phyloP scores from a whole-genome alignment of 1,140 invertebrate species.

The Nixonia krombeini region DNA sequence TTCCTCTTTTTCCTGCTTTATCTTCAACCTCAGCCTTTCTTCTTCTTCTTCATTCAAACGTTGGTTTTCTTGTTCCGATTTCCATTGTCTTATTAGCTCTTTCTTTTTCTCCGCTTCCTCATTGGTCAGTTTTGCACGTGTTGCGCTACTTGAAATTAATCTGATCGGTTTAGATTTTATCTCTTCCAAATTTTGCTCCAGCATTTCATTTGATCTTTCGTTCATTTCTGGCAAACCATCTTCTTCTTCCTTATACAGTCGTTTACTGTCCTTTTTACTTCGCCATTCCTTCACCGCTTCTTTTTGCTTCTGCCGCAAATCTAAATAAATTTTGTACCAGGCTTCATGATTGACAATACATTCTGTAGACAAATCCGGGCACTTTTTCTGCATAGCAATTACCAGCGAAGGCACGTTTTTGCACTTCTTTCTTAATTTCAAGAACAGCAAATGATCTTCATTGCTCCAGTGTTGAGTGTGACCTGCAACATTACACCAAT shows the following conservation, averaged over 20 bases:
- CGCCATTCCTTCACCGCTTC: conserved; percentile 57
- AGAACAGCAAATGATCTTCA: conserved; percentile 62
- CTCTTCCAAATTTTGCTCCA: too few relatives aligned
- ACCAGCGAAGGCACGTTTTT: conserved; percentile 55
- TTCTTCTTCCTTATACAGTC: conserved; percentile 2
- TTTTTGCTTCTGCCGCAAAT: conserved; percentile 60
- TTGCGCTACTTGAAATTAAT: conserved; percentile 16
- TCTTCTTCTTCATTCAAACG: conserved; percentile 51
- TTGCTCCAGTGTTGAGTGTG: conserved; percentile 62
- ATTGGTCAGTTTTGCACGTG: conserved; percentile 18
- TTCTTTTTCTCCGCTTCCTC: conserved; percentile 43
- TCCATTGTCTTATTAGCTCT: conserved; percentile 60
- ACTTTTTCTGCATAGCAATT: conserved; percentile 52
- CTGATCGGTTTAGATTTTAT: neutral
- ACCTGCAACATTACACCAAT: conserved; percentile 50
- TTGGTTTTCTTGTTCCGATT: conserved; percentile 51
- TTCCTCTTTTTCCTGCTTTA: conserved; percentile 44
- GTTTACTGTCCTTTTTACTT: conserved; percentile 32
- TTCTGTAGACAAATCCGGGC: conserved; percentile 61
- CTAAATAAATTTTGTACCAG: conserved; percentile 65
- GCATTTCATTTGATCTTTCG: too few relatives aligned
- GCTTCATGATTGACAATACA: conserved; percentile 65
- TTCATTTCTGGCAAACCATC: conserved; percentile 5
- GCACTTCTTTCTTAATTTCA: conserved; percentile 58
- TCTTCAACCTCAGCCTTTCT: conserved; percentile 26